These are phyloP conservation scores for Catamblyrhynchus diadema DNA, from an alignment of 2,797 vertebrate species.

Conservation along the genomic window DNA sequence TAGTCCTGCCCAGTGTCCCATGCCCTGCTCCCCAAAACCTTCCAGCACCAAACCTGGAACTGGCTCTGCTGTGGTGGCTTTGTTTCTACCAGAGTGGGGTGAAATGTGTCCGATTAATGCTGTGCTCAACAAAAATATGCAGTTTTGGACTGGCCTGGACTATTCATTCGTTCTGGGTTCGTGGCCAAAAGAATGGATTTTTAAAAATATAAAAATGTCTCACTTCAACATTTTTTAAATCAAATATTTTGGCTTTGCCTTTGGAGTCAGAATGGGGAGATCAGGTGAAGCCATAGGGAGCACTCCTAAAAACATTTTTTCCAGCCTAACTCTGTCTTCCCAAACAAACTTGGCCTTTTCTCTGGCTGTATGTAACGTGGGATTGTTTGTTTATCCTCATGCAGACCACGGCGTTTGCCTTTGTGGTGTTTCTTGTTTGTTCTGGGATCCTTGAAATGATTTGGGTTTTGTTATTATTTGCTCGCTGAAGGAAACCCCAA, in stretches of 20 bases:
- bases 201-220: constrained; percentile 22
- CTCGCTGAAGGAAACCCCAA: background rate
- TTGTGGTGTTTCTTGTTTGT: background rate
- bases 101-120: background rate
- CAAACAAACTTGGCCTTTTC: background rate
- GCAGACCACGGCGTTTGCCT: background rate
- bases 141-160: background rate
- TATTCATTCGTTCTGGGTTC: constrained; percentile 1
- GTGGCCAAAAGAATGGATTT: background rate
- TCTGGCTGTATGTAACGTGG: background rate
- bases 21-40: background rate
- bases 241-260: constrained; percentile 22
- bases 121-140: constrained; percentile 4
- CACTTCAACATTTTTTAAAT: background rate
- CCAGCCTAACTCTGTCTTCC: background rate
- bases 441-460: background rate
- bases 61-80: fast-evolving
- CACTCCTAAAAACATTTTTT: background rate
- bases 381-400: background rate
- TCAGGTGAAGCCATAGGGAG: background rate
- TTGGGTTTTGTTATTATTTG: background rate
- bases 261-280: background rate
- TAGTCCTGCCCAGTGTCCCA: background rate
- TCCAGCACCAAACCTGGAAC: background rate
- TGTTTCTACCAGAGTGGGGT: background rate